phyloP scores from a whole-genome alignment of 2,888 invertebrate species.

The Idaea biselata region DNA sequence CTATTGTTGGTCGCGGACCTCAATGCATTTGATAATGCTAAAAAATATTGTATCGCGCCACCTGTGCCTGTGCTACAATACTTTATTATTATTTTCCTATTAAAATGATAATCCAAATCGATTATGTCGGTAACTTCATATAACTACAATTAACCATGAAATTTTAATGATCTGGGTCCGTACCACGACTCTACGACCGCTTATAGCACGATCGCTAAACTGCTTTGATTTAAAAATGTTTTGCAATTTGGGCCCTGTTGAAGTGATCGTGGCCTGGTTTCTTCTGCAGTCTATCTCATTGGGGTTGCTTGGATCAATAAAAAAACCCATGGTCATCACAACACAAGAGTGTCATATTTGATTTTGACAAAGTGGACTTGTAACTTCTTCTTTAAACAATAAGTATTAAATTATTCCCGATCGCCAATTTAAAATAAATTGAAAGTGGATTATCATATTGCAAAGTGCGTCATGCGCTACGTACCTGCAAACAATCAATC shows the following conservation, averaged over 20 bases:
- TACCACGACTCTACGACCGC: too few species aligned
- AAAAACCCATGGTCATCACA: too few species aligned
- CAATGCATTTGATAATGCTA: conserved; percentile 51
- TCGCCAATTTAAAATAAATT: neutral
- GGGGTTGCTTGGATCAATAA: too few species aligned
- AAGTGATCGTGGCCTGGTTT: too few species aligned
- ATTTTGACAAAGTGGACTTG: neutral
- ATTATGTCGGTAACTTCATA: neutral
- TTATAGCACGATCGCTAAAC: too few species aligned
- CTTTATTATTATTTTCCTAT: neutral
- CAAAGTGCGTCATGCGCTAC: conserved; percentile 21
- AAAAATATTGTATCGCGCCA: conserved; percentile 56
- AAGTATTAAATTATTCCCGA: neutral
- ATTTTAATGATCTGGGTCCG: too few species aligned
- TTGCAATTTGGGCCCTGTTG: too few species aligned
- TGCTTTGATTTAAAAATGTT: too few species aligned
- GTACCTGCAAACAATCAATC: conserved; percentile 47
- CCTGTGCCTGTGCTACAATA: conserved; percentile 49
- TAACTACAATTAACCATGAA: neutral
- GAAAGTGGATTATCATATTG: neutral
- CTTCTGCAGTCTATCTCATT: too few species aligned
- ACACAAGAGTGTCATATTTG: neutral
- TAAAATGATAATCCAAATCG: neutral
- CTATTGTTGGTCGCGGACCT: conserved; percentile 64
- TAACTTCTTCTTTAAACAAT: neutral